These are phyloP conservation scores for Rhingia rostrata DNA, from an alignment of 2,888 invertebrate genomes.

Conservation along the genomic window DNA sequence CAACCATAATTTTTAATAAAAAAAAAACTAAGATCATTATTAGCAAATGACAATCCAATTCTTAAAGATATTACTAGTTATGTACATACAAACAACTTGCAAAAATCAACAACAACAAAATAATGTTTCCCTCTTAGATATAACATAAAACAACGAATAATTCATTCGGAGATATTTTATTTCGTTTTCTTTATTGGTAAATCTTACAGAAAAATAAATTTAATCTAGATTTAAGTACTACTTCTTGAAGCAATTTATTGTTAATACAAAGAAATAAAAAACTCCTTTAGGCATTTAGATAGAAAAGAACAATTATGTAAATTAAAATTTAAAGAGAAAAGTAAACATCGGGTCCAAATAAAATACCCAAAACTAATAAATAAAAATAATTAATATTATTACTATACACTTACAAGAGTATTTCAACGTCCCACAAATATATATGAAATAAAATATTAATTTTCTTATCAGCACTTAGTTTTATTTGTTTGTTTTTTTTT, in stretches of 20 bases:
- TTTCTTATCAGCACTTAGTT: slow-evolving; percentile 36
- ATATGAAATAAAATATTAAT: slow-evolving; percentile 1
- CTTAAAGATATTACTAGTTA: slow-evolving; percentile 75
- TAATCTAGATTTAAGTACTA: slow-evolving; percentile 13
- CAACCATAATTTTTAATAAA: slow-evolving; percentile 7
- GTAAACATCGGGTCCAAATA: slow-evolving; percentile 67
- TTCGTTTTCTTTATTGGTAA: slow-evolving; percentile 20
- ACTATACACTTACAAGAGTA: slow-evolving; percentile 26
- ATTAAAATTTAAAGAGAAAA: slow-evolving; percentile 42
- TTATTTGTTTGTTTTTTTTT: slow-evolving; percentile 2
- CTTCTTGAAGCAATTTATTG: slow-evolving; percentile 59
- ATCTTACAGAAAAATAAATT: not conserved
- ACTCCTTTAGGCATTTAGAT: slow-evolving; percentile 34
- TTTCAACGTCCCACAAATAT: slow-evolving; percentile 40
- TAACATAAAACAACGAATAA: slow-evolving; percentile 77
- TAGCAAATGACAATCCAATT: slow-evolving; percentile 80
- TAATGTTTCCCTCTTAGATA: slow-evolving; percentile 70
- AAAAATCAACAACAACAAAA: slow-evolving; percentile 38
- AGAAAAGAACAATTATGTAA: slow-evolving; percentile 46
- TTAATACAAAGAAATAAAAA: slow-evolving; percentile 7
- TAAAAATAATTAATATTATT: slow-evolving; percentile 16
- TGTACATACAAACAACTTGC: slow-evolving; percentile 48
- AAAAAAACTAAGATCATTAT: slow-evolving; percentile 22
- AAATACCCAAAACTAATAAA: slow-evolving; percentile 54
- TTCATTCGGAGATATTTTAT: slow-evolving; percentile 37